Evolutionary conservation across 1,140 invertebrate genomes (phyloP), one percentile per base, ranked within the genome.

Genomic region (Dreissena polymorpha): DNA sequence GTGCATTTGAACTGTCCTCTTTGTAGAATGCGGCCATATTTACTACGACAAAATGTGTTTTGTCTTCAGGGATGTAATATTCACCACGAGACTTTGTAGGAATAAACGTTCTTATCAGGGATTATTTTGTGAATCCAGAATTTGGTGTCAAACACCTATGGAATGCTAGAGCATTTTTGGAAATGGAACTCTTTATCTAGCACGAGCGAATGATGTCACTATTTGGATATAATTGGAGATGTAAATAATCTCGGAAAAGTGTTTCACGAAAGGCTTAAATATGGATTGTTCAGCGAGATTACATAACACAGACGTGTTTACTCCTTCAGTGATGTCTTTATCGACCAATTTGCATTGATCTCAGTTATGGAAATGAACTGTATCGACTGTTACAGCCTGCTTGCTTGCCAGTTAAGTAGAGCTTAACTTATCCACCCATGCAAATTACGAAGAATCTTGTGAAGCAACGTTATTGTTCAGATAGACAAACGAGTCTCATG

Each of bases 1-100:
- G 63, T 74, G 71, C 79, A 82, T 82, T 82, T 49, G 51, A 82
- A 82, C 79, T 82, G 79, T 74, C 14, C 23, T 51, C 3, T 8
- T 53, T 55, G 27, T 63, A 57, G 53, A 68, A 60, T 81, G 69
- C 69, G 12, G 13, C 71, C 71, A 72, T 80, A 39, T n/a, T 10
- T 27, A 55, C 49, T 50, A 12, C 25, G 10, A 25, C 16, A 68
- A 16, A 74, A 39, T 55, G n/a, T 16, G 50, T 51, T 51, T 14
- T 68, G 64, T 12, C 65, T 74, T 82, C 79, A 82, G 79, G 79
- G 79, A 82, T 39, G 39, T 12, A 21, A 51, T 63, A 57, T n/a
- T n/a, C n/a, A 64, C 25, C 70, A 82, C 53, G 69, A 55, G 64
- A 67, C n/a, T 27, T 50, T 16, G 39, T 57, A 55, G 65, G 18